Percentiles rank a stretch among this genome's conserved stretches.
Conservation (phyloP, 2,888 invertebrate genomes). For the Graphium colonna region DNA sequence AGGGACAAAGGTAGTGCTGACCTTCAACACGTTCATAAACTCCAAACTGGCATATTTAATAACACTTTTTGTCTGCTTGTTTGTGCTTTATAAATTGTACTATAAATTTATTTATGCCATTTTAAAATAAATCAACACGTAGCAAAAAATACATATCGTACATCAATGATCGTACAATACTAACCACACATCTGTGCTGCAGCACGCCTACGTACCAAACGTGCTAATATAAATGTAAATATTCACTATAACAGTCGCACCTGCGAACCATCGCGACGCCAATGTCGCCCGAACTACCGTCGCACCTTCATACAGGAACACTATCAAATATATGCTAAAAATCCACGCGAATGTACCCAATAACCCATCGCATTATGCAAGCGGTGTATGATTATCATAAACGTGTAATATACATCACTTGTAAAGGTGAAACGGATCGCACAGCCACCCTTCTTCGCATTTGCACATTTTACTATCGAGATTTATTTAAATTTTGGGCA, state of each 20-base stretch:
- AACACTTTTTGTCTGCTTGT: too few relatives aligned
- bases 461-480: conserved; percentile 31
- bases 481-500: conserved; percentile 32
- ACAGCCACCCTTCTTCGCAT: conserved; percentile 31
- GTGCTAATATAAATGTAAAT: background rate
- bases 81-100: too few relatives aligned
- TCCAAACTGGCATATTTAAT: too few relatives aligned
- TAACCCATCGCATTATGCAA: conserved; percentile 70
- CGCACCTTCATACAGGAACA: conserved; percentile 34
- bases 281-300: conserved; percentile 27
- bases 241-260: conserved; percentile 6
- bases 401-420: conserved; percentile 48
- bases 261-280: conserved; percentile 15
- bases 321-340: conserved; percentile 55
- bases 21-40: too few relatives aligned
- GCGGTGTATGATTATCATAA: conserved; percentile 69
- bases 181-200: too few relatives aligned
- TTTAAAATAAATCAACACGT: too few relatives aligned
- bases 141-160: too few relatives aligned
- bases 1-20: too few relatives aligned
- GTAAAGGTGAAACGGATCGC: conserved; percentile 37
- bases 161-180: too few relatives aligned
- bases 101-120: too few relatives aligned
- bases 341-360: conserved; percentile 49
- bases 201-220: background rate